These are phyloP conservation scores for Oreochromis spilurus DNA, from an alignment of 2,113 vertebrate genomes.

Conservation along the genomic window DNA sequence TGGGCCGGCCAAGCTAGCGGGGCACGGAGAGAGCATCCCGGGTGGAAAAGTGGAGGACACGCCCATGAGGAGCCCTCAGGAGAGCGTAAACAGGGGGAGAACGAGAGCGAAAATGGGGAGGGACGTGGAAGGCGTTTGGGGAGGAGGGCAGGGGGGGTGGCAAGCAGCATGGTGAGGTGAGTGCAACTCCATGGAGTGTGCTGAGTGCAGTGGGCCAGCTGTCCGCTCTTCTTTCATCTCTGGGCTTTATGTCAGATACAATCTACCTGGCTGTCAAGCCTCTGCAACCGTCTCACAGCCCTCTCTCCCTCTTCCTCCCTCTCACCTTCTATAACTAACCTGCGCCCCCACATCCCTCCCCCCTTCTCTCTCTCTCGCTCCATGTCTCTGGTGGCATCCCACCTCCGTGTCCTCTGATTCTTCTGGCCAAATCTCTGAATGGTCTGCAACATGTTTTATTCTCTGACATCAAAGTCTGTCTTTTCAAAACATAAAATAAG, in stretches of 20 bases:
- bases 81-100: slow-evolving; percentile 34
- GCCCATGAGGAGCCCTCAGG: slow-evolving; percentile 23
- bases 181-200: slow-evolving; percentile 67
- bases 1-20: background rate
- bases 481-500: slow-evolving; percentile 7
- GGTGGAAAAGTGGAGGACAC: slow-evolving; percentile 25
- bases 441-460: slow-evolving; percentile 41
- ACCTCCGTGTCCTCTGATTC: slow-evolving; percentile 25
- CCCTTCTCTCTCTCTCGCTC: background rate
- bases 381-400: slow-evolving; percentile 40
- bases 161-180: slow-evolving; percentile 64
- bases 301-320: background rate
- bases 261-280: slow-evolving; percentile 70
- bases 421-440: slow-evolving; percentile 28
- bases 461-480: slow-evolving; percentile 19
- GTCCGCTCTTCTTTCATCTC: slow-evolving; percentile 75
- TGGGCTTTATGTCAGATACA: slow-evolving; percentile 62
- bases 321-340: background rate
- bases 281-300: slow-evolving; percentile 44
- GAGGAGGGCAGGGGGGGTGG: background rate
- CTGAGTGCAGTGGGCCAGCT: slow-evolving; percentile 71
- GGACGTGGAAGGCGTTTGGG: background rate
- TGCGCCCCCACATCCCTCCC: background rate
- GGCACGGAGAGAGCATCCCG: slow-evolving; percentile 5
- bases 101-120: background rate